phyloP scores from a whole-genome alignment of 2,888 invertebrate species.

The Polietes domitor region DNA sequence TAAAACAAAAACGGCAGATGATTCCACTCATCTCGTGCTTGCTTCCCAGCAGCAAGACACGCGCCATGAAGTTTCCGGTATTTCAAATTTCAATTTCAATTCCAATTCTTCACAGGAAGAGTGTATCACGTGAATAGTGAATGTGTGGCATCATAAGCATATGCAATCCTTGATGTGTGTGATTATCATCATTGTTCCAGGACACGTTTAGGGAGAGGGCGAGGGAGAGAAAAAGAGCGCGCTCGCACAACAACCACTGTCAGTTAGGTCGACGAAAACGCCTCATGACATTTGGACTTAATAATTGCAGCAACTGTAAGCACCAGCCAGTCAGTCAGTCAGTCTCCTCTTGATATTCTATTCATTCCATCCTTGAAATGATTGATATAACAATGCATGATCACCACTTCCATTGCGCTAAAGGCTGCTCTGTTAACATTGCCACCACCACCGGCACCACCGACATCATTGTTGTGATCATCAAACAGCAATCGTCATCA shows the following conservation, averaged over 20 bases:
- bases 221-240: background rate
- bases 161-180: constrained; percentile 25
- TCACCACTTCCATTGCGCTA: constrained; percentile 8
- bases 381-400: constrained; percentile 47
- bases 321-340: background rate
- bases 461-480: constrained; percentile 26
- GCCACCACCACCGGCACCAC: background rate
- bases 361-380: background rate
- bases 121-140: constrained; percentile 20
- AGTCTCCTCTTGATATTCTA: constrained; percentile 32
- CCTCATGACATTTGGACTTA: constrained; percentile 52
- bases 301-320: constrained; percentile 36
- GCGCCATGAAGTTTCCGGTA: constrained; percentile 57
- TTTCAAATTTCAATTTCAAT: constrained; percentile 18
- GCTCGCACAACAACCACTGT: constrained; percentile 30
- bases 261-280: constrained; percentile 47
- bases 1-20: constrained; percentile 33
- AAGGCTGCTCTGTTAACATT: too few relatives aligned
- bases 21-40: constrained; percentile 18
- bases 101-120: background rate
- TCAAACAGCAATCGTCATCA: constrained; percentile 19
- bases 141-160: constrained; percentile 5
- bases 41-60: constrained; percentile 39
- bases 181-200: constrained; percentile 9
- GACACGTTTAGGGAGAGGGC: background rate